These are phyloP conservation scores for Conomelus anceps DNA, from an alignment of 2,888 invertebrate species.

Conservation along the genomic window DNA sequence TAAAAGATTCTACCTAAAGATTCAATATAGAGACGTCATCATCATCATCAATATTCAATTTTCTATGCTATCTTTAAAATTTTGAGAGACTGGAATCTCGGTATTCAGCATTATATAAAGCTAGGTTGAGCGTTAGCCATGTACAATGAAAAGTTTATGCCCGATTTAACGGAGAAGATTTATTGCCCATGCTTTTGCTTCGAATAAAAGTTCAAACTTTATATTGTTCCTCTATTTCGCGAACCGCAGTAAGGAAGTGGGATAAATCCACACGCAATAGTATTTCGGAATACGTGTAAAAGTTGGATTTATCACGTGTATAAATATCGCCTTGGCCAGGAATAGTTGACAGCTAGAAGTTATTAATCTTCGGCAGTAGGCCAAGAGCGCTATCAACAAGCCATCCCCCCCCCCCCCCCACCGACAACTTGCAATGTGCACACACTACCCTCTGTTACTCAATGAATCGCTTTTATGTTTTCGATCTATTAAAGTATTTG, in stretches of 20 bases:
- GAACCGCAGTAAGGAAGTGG: not conserved
- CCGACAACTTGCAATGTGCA: not conserved
- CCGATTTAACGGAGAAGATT: not conserved
- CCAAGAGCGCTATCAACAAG: not conserved
- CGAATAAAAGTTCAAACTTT: not conserved
- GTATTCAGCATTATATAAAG: not conserved
- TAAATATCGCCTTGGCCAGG: not conserved
- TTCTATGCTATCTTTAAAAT: not conserved
- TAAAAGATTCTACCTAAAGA: too few species aligned
- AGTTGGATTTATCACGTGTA: not conserved
- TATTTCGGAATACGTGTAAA: not conserved
- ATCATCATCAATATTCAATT: not conserved
- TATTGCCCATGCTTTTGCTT: not conserved
- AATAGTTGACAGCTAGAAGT: not conserved
- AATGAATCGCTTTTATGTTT: not conserved
- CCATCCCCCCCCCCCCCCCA: not conserved
- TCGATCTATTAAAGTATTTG: not conserved
- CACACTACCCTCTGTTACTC: too few species aligned
- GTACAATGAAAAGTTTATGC: not conserved
- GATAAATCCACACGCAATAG: not conserved
- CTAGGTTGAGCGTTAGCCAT: not conserved
- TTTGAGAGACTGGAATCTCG: not conserved
- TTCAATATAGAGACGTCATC: too few species aligned
- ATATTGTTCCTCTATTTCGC: not conserved
- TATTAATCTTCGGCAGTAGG: not conserved